These are phyloP conservation scores for Carassius gibelio DNA, from an alignment of 2,113 vertebrate species.

Conservation along the genomic window DNA sequence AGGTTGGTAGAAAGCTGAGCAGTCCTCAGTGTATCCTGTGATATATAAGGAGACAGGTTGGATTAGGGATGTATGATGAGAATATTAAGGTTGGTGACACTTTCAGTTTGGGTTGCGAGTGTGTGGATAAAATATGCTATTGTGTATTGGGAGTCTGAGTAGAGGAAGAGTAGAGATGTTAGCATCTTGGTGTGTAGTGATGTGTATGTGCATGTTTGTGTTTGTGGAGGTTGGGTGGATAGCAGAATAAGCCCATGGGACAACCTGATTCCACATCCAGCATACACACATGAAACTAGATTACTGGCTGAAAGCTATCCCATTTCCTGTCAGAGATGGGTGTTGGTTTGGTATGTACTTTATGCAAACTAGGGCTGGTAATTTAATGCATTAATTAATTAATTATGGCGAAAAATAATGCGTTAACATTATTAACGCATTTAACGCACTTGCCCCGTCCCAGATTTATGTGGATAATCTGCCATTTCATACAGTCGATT, in stretches of 20 bases:
- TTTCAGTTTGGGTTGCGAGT: conserved; percentile 55
- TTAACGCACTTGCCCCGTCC: no score
- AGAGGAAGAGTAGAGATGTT: not conserved
- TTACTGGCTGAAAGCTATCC: not conserved
- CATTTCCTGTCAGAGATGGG: not conserved
- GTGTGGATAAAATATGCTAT: conserved; percentile 18
- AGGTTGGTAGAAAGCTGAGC: conserved; percentile 8
- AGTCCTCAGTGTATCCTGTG: conserved; percentile 8
- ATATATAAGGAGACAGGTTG: conserved; percentile 3
- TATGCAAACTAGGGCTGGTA: no score
- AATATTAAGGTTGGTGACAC: conserved; percentile 25
- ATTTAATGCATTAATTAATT: no score
- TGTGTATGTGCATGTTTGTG: conserved; percentile 40
- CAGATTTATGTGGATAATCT: no score
- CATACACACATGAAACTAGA: not conserved
- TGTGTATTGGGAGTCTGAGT: not conserved
- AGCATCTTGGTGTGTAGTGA: conserved; percentile 1
- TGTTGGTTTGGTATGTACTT: not conserved
- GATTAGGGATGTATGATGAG: conserved; percentile 5
- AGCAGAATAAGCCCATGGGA: not conserved
- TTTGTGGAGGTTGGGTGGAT: conserved; percentile 19
- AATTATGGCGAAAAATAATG: no score
- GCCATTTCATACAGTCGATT: no score
- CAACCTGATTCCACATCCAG: not conserved
- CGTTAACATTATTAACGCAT: no score